Evolutionary conservation across 2,888 invertebrate genomes (phyloP), one percentile per base, ranked within the genome.

Genomic region (Eugnorisma glareosa): DNA sequence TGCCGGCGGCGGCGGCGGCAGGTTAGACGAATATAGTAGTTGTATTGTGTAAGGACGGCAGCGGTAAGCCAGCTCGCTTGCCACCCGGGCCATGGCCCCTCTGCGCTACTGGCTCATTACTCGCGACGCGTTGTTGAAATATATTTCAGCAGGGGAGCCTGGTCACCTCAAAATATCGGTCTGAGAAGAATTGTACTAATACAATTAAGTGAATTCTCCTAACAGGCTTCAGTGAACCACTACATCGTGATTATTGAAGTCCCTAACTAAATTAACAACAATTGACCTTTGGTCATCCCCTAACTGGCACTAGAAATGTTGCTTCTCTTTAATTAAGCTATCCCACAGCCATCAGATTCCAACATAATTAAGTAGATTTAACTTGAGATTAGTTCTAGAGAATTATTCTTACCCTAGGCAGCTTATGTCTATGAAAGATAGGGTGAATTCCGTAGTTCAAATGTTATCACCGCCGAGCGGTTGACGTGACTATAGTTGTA

Each of bases 201-300:
- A 54, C 54, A 72, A 72, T 73, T 54, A 31, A 11, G 28, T 18
- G 11, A 35, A 69, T 70, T 35, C 1, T 35, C 35, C 35, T 28
- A 75, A 18, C 37, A 15, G 24, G 64, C 13, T 28, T 75, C 15
- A 43, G 24, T 57, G 11, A 45, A 54, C 24, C 18, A n/a, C 11
- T 54, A 6, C 45, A 31, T 63, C 31, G n/a, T n/a, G 28, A 37
- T 37, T 21, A 76, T 28, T 66, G 15, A 48, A 48, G 57, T n/a
- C 28, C 15, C 2, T n/a, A 43, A 51, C 40, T 24, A n/a, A 77
- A 48, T 78, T 69, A 43, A 43, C 40, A 24, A 28, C 18, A 78
- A 77, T 77, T 77, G 15, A 78, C 79, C 79, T 78, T 68, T 35
- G 37, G 5, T 43, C 18, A 40, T 51, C 31, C 11, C 18, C 13